Evolutionary conservation across 2,797 vertebrate species (phyloP), one percentile per base, ranked within the genome.

Genomic region (Eulemur coronatus): DNA sequence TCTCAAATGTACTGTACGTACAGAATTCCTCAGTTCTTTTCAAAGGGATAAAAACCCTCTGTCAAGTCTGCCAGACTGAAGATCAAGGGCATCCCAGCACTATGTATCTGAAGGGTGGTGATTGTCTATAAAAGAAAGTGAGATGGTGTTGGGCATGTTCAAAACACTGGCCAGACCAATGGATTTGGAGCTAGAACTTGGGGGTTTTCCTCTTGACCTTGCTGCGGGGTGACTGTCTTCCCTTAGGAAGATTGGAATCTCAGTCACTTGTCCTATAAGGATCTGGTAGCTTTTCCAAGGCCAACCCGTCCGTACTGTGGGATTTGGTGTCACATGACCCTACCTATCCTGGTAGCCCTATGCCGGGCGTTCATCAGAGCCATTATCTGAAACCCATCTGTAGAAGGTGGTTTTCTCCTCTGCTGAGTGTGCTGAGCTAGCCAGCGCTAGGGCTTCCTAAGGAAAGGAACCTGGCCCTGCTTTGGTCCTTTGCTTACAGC

Each of bases 21-120:
- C 87, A 65, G 78, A 81, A 94, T 96, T 94, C 84, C 89, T 97
- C 33, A 89, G 93, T 95, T 97, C 97, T 96, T 98, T 94, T 89
- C 81, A 95, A 91, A 84, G 59, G 86, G 46, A 98, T 90, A 79
- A 95, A 96, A 98, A 89, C 86, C 38, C 67, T 94, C 96, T 98
- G 95, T 98, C 24, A 97, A 97, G 96, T 95, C 87, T 20, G 10
- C 59, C 84, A 84, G 94, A 61, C 69, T 18, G 48, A 89, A 96
- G 95, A 96, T 97, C 96, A 97, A 98, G 97, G 91, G 57, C 69
- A 5, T 92, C 61, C 57, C 28, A 75, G 73, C 50, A 15, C n/a
- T 41, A 1, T 0, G 3, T 2, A 18, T 87, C 43, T 70, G 70
- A 70, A 84, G 89, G 52, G 55, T 26, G 57, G 72, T 65, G 43